Conservation (phyloP, 2,888 invertebrate species). For the Philonicus albiceps region DNA sequence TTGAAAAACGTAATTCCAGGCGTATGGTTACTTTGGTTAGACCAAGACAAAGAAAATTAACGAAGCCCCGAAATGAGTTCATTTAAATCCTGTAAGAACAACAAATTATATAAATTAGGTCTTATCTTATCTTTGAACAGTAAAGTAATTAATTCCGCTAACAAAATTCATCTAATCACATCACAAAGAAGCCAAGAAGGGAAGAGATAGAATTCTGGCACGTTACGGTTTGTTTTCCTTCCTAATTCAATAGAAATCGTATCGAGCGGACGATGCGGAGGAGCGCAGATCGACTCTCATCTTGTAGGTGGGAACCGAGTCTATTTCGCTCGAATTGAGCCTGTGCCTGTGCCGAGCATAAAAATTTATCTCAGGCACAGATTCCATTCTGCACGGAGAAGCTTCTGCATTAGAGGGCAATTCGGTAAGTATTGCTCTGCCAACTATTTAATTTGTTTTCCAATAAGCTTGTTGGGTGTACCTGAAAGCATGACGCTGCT, state of each 20-base stretch:
- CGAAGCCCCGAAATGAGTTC: conserved; percentile 44
- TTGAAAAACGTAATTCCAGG: not conserved
- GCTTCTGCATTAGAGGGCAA: conserved; percentile 29
- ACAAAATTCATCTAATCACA: conserved; percentile 49
- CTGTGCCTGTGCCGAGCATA: conserved; percentile 42
- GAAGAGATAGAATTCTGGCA: conserved; percentile 45
- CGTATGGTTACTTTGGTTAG: not conserved
- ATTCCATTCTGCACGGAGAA: conserved; percentile 47
- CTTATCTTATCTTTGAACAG: conserved; percentile 49
- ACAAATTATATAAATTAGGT: conserved; percentile 49
- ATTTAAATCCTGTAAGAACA: conserved; percentile 48
- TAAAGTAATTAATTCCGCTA: conserved; percentile 50
- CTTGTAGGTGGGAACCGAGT: conserved; percentile 1
- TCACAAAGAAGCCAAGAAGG: conserved; percentile 46
- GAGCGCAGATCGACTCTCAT: conserved; percentile 7
- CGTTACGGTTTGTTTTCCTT: conserved; percentile 46
- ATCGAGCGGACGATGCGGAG: too few species aligned
- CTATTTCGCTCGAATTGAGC: conserved; percentile 24
- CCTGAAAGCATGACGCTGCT: not conserved
- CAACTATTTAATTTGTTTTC: conserved; percentile 46
- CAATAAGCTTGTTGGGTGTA: conserved; percentile 40
- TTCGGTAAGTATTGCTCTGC: conserved; percentile 21
- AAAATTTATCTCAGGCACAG: conserved; percentile 46
- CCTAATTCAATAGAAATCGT: conserved; percentile 39
- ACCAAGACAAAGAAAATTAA: not conserved